Percentiles rank a stretch among this genome's conserved stretches.
Evolutionary conservation across 1,140 invertebrate species (phyloP).

Genomic region (Papilio xuthus): DNA sequence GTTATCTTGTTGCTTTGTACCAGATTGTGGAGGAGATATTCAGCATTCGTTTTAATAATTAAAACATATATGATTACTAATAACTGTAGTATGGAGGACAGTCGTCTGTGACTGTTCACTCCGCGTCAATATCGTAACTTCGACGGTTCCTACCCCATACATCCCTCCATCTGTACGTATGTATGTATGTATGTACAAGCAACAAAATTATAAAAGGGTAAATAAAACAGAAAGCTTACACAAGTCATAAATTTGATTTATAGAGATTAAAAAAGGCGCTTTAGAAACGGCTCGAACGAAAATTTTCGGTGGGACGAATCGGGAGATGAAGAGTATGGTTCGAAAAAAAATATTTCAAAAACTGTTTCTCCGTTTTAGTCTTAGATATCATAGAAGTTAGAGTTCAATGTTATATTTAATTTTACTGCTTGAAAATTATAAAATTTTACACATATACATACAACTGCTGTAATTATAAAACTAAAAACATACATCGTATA

Average conservation of each 20-base stretch:
- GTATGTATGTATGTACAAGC: constrained; percentile 54
- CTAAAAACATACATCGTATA: too few relatives aligned
- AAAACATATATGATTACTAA: not conserved
- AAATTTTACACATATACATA: too few relatives aligned
- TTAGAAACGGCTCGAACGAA: constrained; percentile 80
- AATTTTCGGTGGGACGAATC: constrained; percentile 80
- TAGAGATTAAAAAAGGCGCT: constrained; percentile 82
- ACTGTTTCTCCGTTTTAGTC: not conserved
- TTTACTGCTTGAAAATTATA: too few relatives aligned
- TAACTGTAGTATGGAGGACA: not conserved
- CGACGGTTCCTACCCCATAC: constrained; percentile 3
- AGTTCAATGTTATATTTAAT: too few relatives aligned
- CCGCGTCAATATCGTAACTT: constrained; percentile 21
- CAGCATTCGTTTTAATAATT: too few relatives aligned
- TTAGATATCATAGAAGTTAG: too few relatives aligned
- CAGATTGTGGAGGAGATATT: too few relatives aligned
- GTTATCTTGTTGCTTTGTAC: too few relatives aligned
- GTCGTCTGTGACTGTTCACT: not conserved
- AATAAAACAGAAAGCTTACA: constrained; percentile 81
- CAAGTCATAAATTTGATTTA: constrained; percentile 82
- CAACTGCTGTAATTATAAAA: too few relatives aligned
- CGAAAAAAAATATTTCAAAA: constrained; percentile 42
- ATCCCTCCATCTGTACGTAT: constrained; percentile 28
- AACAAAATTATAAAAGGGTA: constrained; percentile 81
- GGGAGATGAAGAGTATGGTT: constrained; percentile 71